Evolutionary conservation across 2,797 vertebrate species (phyloP), one percentile per base, ranked within the genome.

Genomic region (Meriones psammophilus): DNA sequence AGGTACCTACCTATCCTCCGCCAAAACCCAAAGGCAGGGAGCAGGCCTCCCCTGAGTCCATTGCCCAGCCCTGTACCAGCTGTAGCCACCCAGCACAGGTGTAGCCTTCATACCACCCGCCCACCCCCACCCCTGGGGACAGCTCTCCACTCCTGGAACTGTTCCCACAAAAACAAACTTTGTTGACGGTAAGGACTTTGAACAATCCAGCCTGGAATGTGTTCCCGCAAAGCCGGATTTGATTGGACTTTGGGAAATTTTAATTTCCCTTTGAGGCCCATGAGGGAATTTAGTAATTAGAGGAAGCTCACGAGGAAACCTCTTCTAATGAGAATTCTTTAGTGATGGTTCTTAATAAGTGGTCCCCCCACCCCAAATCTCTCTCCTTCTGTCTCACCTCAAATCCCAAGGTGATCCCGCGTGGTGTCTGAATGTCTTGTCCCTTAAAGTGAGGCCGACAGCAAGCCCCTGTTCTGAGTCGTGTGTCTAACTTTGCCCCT

Each of bases 1-100:
- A 99, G 99, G 99, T 99, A 99, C 50, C 0, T 54, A n/a, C 26
- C 0, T 46, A 36, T 64, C 8, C 5, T 20, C 1, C 0, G 36
- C 50, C 56, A n/a, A 50, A 60, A 54, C 62, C 28, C 87, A 79
- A 56, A 36, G 69, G 33, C 64, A 56, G 24, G 42, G 62, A 58
- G 24, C 81, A 71, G n/a, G 56, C 22, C 0, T 77, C 77, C 62
- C 76, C 85, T 46, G n/a, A 71, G 73, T 50, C 26, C 30, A 17
- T 28, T 20, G 26, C 64, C 78, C 83, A 73, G 24, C 69, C 69
- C 87, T 58, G 22, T 14, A n/a, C 33, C 33, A n/a, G 69, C 56
- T 24, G 1, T 28, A 60, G 14, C 62, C 66, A 30, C 81, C 42
- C 9, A 54, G 89, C 91, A 92, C 8, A 39, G 84, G 56, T 56